These are phyloP conservation scores for Cynoglossus semilaevis DNA, from an alignment of 2,113 vertebrate genomes.

Conservation along the genomic window DNA sequence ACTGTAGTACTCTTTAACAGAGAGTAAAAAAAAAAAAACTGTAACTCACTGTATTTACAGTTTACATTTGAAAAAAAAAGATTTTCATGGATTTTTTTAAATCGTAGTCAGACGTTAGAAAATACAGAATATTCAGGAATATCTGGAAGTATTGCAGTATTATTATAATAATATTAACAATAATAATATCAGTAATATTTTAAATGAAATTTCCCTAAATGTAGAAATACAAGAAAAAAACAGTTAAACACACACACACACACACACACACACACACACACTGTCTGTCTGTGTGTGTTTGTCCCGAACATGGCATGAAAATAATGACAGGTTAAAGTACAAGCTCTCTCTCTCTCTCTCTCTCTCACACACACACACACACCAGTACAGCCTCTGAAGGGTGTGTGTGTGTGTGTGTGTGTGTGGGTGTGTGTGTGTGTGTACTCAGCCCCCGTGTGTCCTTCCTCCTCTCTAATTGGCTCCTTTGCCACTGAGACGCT, in stretches of 20 bases:
- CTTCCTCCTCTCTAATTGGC: constrained; percentile 48
- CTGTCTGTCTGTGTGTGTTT: not conserved
- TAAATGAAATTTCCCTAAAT: too few relatives aligned
- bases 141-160: too few relatives aligned
- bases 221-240: not conserved
- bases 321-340: constrained; percentile 35
- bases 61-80: too few relatives aligned
- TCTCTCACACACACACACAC: constrained; percentile 17
- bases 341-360: too few relatives aligned
- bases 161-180: too few relatives aligned
- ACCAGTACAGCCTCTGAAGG: constrained; percentile 16
- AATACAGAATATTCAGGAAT: too few relatives aligned
- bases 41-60: too few relatives aligned
- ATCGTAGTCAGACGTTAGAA: too few relatives aligned
- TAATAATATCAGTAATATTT: too few relatives aligned
- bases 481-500: constrained; percentile 39
- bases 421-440: too few relatives aligned
- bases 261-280: not conserved
- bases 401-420: too few relatives aligned
- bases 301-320: constrained; percentile 23
- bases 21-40: constrained; percentile 14
- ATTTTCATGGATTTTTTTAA: too few relatives aligned
- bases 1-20: constrained; percentile 32
- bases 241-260: not conserved
- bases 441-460: constrained; percentile 36